Percentiles rank a stretch among this genome's conserved stretches.
Evolutionary conservation across 1,140 invertebrate genomes (phyloP).

Genomic region (Diorhabda carinulata): DNA sequence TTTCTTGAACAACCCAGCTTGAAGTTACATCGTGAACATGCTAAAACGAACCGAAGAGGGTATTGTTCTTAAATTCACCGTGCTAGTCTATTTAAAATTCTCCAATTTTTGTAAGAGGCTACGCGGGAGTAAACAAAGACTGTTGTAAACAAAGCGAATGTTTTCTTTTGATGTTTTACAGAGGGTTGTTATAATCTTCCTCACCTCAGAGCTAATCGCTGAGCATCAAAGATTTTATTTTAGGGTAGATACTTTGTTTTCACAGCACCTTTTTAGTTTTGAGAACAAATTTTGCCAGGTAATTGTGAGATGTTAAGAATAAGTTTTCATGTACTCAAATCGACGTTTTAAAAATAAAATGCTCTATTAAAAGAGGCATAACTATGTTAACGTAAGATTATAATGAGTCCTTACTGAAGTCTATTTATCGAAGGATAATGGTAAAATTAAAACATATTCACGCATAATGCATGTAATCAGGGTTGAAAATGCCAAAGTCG

Average conservation of each 20-base stretch:
- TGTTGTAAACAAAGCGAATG: slow-evolving; percentile 2
- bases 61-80: not conserved
- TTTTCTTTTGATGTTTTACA: slow-evolving; percentile 1
- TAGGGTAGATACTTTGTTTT: not conserved
- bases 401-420: no score
- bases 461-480: no score
- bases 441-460: no score
- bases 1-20: not conserved
- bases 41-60: not conserved
- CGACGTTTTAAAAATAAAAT: no score
- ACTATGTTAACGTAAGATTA: no score
- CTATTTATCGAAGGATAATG: no score
- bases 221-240: slow-evolving; percentile 3
- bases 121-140: not conserved
- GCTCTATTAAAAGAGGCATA: no score
- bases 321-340: no score
- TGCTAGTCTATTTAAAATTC: slow-evolving; percentile 1
- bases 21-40: not conserved
- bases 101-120: not conserved
- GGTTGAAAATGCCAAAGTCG: no score
- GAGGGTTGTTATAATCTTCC: not conserved
- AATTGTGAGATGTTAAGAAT: no score
- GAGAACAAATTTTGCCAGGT: not conserved
- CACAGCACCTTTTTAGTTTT: not conserved
- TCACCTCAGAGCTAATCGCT: slow-evolving; percentile 1